Evolutionary conservation across 2,888 invertebrate genomes (phyloP).

Genomic region (Eristalis intricaria): DNA sequence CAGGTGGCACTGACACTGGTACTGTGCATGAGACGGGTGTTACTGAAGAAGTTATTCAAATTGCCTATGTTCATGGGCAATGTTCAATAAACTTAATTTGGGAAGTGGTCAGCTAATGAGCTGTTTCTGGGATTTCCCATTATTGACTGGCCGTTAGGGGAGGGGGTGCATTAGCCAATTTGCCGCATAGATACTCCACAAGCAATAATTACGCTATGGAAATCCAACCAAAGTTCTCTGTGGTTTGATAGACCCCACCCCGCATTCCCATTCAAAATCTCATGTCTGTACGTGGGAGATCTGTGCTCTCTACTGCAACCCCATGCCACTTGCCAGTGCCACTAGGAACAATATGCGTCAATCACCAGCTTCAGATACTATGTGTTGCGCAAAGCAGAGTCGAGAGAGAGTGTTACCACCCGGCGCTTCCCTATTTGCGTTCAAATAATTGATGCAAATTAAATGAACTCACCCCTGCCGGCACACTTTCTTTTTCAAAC

Average conservation of each 20-base stretch:
- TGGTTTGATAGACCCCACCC: neutral
- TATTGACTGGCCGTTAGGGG: neutral
- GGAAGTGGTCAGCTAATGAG: constrained; percentile 22
- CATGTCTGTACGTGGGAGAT: neutral
- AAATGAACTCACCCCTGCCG: constrained; percentile 37
- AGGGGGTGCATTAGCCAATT: neutral
- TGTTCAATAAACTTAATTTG: neutral
- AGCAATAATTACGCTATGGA: neutral
- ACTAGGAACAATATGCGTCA: neutral
- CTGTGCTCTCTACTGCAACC: neutral
- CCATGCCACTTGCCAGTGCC: neutral
- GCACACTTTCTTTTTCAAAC: neutral
- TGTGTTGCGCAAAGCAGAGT: neutral
- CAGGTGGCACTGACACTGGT: neutral
- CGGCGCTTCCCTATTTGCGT: constrained; percentile 30
- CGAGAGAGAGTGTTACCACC: neutral
- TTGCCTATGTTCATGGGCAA: neutral
- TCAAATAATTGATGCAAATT: constrained; percentile 54
- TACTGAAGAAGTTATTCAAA: neutral
- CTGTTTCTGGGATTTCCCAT: neutral
- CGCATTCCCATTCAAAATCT: neutral
- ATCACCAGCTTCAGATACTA: neutral
- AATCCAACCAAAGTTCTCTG: neutral
- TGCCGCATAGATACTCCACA: neutral
- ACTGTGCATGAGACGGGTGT: neutral